Evolutionary conservation across 35 echinoderm and acorn worm species (phyloP).

Genomic region (Apostichopus parvimensis): DNA sequence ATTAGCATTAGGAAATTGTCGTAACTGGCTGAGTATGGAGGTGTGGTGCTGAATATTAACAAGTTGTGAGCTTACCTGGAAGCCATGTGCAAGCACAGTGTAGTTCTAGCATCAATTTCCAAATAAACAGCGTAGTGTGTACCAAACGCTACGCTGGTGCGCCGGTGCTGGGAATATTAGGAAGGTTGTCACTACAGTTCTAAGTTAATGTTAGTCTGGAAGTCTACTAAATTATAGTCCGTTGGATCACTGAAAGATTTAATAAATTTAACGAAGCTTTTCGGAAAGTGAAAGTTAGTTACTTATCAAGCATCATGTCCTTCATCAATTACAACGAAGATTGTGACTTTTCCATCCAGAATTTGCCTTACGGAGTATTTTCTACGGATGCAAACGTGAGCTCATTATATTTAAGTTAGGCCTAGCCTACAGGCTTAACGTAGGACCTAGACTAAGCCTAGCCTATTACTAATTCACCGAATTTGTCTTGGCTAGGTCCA

Average conservation of each 20-base stretch:
- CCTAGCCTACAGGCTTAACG: not conserved
- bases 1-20: too few species aligned
- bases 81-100: not conserved
- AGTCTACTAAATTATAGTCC: too few species aligned
- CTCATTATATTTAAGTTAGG: not conserved
- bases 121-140: not conserved
- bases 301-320: constrained; percentile 60
- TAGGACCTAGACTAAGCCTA: not conserved
- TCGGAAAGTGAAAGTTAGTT: not conserved
- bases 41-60: constrained; percentile 36
- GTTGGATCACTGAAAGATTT: not conserved
- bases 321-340: constrained; percentile 78
- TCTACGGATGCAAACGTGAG: constrained; percentile 92
- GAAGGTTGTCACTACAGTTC: too few species aligned
- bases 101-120: not conserved
- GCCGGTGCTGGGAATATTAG: too few species aligned
- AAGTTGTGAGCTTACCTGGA: not conserved
- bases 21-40: not conserved
- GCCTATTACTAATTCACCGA: not conserved
- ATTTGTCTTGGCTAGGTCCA: too few species aligned
- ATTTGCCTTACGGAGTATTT: constrained; percentile 95
- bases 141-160: too few species aligned
- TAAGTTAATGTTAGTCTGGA: too few species aligned
- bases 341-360: constrained; percentile 93
- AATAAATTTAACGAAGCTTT: not conserved